Evolutionary conservation across 2,113 vertebrate species (phyloP), one percentile per base, ranked within the genome.

Genomic region (Tyrannus savana): DNA sequence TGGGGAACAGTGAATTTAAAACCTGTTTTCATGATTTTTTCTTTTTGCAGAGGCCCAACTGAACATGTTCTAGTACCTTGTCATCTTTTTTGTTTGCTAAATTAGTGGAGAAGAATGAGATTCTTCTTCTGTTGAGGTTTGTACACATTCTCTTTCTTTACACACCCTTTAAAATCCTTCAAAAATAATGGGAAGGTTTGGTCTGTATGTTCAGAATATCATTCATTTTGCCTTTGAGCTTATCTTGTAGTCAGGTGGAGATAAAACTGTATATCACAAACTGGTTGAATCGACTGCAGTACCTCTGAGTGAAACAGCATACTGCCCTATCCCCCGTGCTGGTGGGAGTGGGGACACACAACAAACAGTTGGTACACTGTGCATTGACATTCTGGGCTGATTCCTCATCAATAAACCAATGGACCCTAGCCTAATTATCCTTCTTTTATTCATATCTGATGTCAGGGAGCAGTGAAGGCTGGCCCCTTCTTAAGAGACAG

Each of bases 361-460:
- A 49, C 6, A 50, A 49, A 30, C 23, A 1, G 0, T 41, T 66
- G 16, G 21, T 24, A 63, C 11, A 50, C 25, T 0, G 0, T 24
- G 5, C 63, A 9, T 69, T 87, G 63, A 28, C 0, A 0, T 42
- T 79, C 27, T 78, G 44, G 35, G 46, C 18, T 28, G 25, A 52
- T 52, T 84, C 30, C 30, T 56, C 31, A 46, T 50, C 14, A 60
- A 2, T 37, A 75, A 55, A 44, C 5, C 5, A 35, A 41, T 16
- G 15, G 24, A 19, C 3, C 18, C 67, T 6, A 50, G 7, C 44
- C 22, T 66, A 44, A 49, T 50, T 46, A n/a, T 4, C 3, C 11
- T 35, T 62, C 22, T 63, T 78, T 63, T 47, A 30, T 63, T 73
- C 1, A 1, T 47, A 41, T 14, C 7, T 22, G 31, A 2, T 35